Percentiles rank a stretch among this genome's conserved stretches.
Evolutionary conservation across 2,888 invertebrate species (phyloP).

Genomic region (Anagyrus pseudococci): DNA sequence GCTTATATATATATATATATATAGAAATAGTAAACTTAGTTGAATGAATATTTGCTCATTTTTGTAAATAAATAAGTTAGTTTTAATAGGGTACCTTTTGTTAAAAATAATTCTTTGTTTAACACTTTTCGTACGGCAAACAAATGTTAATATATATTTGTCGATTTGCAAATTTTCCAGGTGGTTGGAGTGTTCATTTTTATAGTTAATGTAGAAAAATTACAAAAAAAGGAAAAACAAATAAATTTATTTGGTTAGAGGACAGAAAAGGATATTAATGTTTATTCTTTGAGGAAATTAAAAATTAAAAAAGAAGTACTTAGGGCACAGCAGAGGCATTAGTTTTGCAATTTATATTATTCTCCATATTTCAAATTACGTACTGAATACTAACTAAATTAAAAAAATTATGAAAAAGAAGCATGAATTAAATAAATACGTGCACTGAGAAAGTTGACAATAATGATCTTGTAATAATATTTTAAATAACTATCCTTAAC

Average conservation of each 20-base stretch:
- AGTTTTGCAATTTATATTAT: no score
- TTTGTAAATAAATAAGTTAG: no score
- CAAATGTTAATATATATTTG: conserved; percentile 5
- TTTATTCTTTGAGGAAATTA: no score
- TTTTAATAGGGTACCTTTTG: no score
- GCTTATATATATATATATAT: no score
- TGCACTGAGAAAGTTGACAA: conserved; percentile 13
- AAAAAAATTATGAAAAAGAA: conserved; percentile 10
- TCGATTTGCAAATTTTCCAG: conserved; percentile 34
- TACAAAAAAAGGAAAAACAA: not conserved
- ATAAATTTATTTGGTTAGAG: no score
- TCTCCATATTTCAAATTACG: conserved; percentile 34
- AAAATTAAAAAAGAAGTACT: no score
- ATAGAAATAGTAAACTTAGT: no score
- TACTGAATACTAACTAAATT: not conserved
- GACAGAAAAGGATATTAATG: no score
- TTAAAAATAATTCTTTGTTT: not conserved
- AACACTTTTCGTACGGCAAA: not conserved
- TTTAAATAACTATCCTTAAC: conserved; percentile 23
- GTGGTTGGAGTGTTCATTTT: conserved; percentile 8
- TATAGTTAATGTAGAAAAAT: not conserved
- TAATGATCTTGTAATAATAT: conserved; percentile 6
- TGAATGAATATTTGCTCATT: no score
- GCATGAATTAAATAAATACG: conserved; percentile 6
- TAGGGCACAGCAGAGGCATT: no score